Evolutionary conservation across 2,113 vertebrate genomes (phyloP), one percentile per base, ranked within the genome.

Genomic region (Euleptes europaea): DNA sequence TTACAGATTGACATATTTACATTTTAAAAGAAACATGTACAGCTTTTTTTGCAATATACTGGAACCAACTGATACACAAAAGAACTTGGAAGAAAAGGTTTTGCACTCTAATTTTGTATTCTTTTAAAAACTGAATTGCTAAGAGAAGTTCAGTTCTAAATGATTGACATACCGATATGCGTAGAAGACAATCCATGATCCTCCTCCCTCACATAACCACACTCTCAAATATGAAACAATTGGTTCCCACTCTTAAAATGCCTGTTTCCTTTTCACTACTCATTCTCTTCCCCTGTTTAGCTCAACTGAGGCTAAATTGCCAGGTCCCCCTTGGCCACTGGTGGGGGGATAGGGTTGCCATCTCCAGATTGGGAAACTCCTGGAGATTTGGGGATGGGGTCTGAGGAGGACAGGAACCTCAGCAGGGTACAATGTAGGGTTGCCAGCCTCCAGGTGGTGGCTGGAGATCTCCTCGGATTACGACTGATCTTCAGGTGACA

Each of bases 111-210:
- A 95, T 95, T 95, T 95, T 92, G 3, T 95, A 69, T 71, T 86
- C 81, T 92, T 90, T 95, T 94, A 90, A 94, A 95, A 89, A 90
- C 91, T 95, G 88, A 93, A 88, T 90, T 93, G 86, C 91, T 93
- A 77, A 93, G 90, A 88, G 91, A 96, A 95, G 94, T 88, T 95
- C 91, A 94, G 93, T 91, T 94, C 88, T 88, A 93, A 94, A 95
- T 96, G 96, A 96, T 94, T 95, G 96, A 94, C 71, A 4, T 85
- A 17, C 82, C 88, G 87, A 92, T 94, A 93, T 92, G 89, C 87
- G 86, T 93, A 92, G 88, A 94, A 92, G 92, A 90, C 88, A 92
- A 93, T 90, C 88, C 84, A 90, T 83, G 88, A 87, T 87, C 90
- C 91, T 71, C 91, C 9, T 85, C 92, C 91, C 93, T 87, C 91